Percentiles rank a stretch among this genome's conserved stretches.
Conservation (phyloP, 2,113 vertebrate species). For the Cephalopholis sonnerati region DNA sequence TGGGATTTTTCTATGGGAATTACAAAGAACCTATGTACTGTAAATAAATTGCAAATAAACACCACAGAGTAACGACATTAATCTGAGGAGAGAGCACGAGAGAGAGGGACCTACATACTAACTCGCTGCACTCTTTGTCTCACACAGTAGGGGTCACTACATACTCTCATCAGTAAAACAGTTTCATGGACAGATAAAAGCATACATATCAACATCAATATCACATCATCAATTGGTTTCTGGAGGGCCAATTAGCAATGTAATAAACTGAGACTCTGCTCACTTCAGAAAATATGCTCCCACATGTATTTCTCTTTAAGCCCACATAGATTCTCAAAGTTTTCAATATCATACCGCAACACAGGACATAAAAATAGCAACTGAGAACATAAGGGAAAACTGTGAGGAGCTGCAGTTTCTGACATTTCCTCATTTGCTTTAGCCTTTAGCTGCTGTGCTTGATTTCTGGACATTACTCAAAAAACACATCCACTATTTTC, state of each 20-base stretch:
- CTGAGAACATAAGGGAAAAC: not conserved
- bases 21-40: not conserved
- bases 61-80: not conserved
- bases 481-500: not conserved
- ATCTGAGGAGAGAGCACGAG: not conserved
- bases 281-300: not conserved
- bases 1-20: not conserved
- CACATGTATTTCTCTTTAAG: not conserved
- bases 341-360: not conserved
- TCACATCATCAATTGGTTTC: slow-evolving; percentile 10
- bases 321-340: not conserved
- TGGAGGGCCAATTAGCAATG: not conserved
- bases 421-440: not conserved
- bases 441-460: not conserved
- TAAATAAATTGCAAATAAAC: not conserved
- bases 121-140: slow-evolving; percentile 36
- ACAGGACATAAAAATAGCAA: not conserved
- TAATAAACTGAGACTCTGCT: not conserved
- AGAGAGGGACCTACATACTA: not conserved
- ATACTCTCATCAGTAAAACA: slow-evolving; percentile 30
- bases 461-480: slow-evolving; percentile 8
- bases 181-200: not conserved
- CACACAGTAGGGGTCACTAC: slow-evolving; percentile 66
- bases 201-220: not conserved
- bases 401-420: not conserved